Base-by-base conservation (phyloP, 1,140 invertebrate species). In the Drosophila nannoptera region DNA sequence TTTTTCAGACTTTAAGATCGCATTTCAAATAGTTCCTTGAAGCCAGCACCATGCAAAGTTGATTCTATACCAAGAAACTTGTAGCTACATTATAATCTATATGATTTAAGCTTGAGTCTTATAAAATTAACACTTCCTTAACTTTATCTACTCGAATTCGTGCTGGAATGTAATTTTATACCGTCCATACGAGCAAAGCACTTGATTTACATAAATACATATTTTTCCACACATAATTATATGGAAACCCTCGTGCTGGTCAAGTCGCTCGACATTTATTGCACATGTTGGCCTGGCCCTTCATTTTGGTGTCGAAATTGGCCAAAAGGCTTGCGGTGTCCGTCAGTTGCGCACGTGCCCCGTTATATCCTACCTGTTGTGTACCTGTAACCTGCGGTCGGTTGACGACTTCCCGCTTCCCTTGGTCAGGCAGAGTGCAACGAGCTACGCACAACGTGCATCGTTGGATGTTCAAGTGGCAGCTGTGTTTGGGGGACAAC, bases 251-350 rank as follows among this genome's bases (percentile, higher is more conserved):
- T 60, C 29, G 38, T 16, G 7, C 50, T 60, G 48, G 12, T 14
- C 52, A 49, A 66, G 48, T 66, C 35, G 48, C 46, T 48, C 56
- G 66, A 53, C 66, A 61, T 64, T 60, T 76, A 62, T 69, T 78
- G 80, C 69, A 84, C 70, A 80, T 84, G 81, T 80, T 80, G 42
- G 35, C 16, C 46, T 80, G 42, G 35, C 16, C 46, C 52, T 55
- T n/a, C 50, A 45, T 58, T 66, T 45, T 64, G n/a, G 11, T 67
- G 54, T 61, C 75, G 69, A 65, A 70, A 42, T 12, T 16, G 9
- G 49, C 43, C 50, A 55, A 65, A 50, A 60, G 31, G 42, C 22
- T n/a, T 40, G 29, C 31, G 36, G 12, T 16, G 14, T 36, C 36
- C 45, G 5, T 42, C 40, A 5, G 46, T 16, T 60, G 29, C 7